These are phyloP conservation scores for Corythornis madagascariensis DNA, from an alignment of 2,113 vertebrate genomes.

Conservation along the genomic window DNA sequence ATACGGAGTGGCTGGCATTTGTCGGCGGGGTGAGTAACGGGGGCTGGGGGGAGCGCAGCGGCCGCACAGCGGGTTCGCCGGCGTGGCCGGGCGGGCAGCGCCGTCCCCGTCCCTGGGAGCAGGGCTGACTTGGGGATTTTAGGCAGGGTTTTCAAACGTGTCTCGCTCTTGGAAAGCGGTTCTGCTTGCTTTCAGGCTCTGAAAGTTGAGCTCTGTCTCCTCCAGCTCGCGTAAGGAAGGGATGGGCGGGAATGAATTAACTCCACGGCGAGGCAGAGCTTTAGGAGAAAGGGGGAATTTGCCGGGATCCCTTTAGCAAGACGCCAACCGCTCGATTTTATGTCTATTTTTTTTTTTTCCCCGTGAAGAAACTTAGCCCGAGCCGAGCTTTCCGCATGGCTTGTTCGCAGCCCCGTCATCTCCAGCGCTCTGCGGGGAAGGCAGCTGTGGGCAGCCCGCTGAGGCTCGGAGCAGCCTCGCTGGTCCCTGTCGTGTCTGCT, in stretches of 20 bases:
- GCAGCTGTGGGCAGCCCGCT: neutral
- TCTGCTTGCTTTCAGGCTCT: neutral
- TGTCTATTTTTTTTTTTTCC: neutral
- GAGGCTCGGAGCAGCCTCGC: neutral
- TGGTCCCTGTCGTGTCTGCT: neutral
- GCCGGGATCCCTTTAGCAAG: neutral
- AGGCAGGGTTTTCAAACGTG: accelerated
- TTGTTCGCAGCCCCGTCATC: neutral
- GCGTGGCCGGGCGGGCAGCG: neutral
- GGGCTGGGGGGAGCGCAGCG: neutral
- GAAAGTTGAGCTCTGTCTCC: constrained; percentile 19
- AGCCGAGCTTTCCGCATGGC: constrained; percentile 1
- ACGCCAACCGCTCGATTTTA: neutral
- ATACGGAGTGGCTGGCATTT: neutral
- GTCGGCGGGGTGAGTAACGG: neutral
- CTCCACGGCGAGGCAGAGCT: neutral
- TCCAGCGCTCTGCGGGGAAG: neutral
- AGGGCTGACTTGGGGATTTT: neutral
- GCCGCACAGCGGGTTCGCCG: neutral
- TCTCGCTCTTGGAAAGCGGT: neutral
- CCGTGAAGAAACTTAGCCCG: neutral
- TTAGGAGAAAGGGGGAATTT: neutral
- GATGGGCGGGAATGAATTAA: neutral
- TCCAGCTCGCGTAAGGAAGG: neutral
- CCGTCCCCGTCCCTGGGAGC: neutral